A percentile compares a stretch with the other conserved stretches of the same genome.
These are phyloP conservation scores for Aphaenogaster floridana DNA, from an alignment of 1,140 invertebrate species.

Conservation along the genomic window DNA sequence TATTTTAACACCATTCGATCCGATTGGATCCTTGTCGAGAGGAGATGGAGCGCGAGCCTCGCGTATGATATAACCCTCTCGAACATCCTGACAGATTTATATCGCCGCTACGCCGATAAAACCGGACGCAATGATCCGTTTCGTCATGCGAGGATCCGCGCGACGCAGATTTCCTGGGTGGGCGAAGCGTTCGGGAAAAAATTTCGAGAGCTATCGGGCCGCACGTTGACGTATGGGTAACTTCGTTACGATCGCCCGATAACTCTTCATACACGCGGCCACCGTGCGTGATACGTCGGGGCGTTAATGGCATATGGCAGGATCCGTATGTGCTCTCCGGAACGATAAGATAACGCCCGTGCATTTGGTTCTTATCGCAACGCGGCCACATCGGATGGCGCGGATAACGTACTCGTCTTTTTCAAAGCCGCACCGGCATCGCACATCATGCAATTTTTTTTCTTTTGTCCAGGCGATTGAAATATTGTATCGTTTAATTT, in stretches of 20 bases:
- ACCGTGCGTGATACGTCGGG: slow-evolving; percentile 70
- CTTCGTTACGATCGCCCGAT: slow-evolving; percentile 67
- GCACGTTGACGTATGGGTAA: slow-evolving; percentile 57
- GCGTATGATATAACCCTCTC: slow-evolving; percentile 55
- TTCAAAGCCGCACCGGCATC: slow-evolving; percentile 13
- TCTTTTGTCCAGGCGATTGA: not conserved
- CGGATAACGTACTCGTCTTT: slow-evolving; percentile 50
- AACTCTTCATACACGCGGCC: slow-evolving; percentile 66
- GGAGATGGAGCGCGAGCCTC: slow-evolving; percentile 39
- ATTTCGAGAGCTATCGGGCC: slow-evolving; percentile 51
- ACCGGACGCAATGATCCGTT: slow-evolving; percentile 60
- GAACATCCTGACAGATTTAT: slow-evolving; percentile 58
- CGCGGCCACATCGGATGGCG: slow-evolving; percentile 29
- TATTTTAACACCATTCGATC: slow-evolving; percentile 45
- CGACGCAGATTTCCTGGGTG: slow-evolving; percentile 48
- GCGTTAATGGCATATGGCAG: slow-evolving; percentile 79
- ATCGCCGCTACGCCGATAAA: slow-evolving; percentile 50
- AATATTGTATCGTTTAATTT: slow-evolving; percentile 42
- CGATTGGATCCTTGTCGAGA: slow-evolving; percentile 42
- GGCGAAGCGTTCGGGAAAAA: slow-evolving; percentile 40
- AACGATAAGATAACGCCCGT: slow-evolving; percentile 79
- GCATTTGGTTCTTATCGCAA: slow-evolving; percentile 78
- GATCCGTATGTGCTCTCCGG: slow-evolving; percentile 64
- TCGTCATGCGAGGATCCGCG: slow-evolving; percentile 49
- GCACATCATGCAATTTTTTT: slow-evolving; percentile 54